Evolutionary conservation across 2,797 vertebrate genomes (phyloP).

Genomic region (Ciconia nigra): DNA sequence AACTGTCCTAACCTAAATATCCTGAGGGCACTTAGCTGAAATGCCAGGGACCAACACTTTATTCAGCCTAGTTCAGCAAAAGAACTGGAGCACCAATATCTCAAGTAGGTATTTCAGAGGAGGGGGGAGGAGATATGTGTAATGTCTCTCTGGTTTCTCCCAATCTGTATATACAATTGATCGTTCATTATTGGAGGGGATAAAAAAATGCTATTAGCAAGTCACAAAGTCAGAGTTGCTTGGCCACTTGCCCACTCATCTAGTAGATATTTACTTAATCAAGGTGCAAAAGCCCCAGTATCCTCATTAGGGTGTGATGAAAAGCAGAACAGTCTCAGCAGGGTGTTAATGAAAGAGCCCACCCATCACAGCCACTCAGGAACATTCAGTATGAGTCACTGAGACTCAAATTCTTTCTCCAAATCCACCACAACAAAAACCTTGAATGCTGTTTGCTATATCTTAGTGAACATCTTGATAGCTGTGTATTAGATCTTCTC

Average conservation of each 20-base stretch:
- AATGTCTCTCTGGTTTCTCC: background rate
- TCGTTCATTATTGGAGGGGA: background rate
- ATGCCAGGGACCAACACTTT: background rate
- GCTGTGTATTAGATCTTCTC: background rate
- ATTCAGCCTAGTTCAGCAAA: background rate
- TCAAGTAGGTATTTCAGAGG: background rate
- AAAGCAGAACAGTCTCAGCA: background rate
- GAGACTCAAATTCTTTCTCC: background rate
- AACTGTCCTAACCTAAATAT: background rate
- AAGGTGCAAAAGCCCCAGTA: background rate
- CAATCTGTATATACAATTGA: background rate
- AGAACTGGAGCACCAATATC: background rate
- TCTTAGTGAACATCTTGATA: background rate
- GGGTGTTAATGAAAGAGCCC: background rate
- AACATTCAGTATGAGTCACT: background rate
- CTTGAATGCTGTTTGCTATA: background rate
- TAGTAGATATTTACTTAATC: background rate
- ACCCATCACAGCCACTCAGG: background rate
- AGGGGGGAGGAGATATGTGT: background rate
- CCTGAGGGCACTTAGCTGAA: background rate
- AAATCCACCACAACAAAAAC: background rate
- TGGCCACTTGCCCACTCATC: background rate
- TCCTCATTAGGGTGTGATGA: background rate
- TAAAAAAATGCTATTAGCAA: background rate
- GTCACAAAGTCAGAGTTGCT: background rate